These are phyloP conservation scores for Chaetodon auriga DNA, from an alignment of 2,113 vertebrate species.

Conservation along the genomic window DNA sequence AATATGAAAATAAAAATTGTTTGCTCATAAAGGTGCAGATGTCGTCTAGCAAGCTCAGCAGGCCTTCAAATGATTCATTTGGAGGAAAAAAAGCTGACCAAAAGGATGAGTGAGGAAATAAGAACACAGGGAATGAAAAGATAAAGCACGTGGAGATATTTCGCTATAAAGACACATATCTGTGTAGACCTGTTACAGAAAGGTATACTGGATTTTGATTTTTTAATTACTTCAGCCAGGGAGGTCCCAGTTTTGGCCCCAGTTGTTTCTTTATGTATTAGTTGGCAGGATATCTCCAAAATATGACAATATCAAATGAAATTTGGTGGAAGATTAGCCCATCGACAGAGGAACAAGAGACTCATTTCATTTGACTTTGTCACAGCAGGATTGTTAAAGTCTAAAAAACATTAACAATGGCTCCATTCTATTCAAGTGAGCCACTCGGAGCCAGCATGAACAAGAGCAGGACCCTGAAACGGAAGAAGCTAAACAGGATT, in stretches of 20 bases:
- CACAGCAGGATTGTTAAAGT: too few relatives aligned
- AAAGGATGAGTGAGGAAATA: background rate
- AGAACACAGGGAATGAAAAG: background rate
- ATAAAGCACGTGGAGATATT: background rate
- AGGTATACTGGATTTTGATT: too few relatives aligned
- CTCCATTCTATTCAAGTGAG: background rate
- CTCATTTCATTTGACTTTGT: background rate
- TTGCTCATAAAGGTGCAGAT: constrained; percentile 2
- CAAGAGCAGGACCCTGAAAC: background rate
- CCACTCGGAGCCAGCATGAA: background rate
- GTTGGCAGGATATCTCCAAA: background rate
- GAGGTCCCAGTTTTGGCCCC: background rate
- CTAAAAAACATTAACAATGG: background rate
- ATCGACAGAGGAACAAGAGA: background rate
- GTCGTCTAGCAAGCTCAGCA: background rate
- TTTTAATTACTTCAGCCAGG: background rate
- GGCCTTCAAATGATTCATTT: constrained; percentile 11
- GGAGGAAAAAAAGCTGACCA: background rate
- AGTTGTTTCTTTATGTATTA: background rate
- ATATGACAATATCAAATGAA: background rate
- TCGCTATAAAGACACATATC: background rate
- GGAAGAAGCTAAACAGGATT: background rate
- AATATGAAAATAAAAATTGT: constrained; percentile 14
- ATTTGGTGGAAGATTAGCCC: background rate
- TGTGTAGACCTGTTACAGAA: background rate